Evolutionary conservation across 2,113 vertebrate genomes (phyloP).

Genomic region (Paramormyrops kingsleyae): DNA sequence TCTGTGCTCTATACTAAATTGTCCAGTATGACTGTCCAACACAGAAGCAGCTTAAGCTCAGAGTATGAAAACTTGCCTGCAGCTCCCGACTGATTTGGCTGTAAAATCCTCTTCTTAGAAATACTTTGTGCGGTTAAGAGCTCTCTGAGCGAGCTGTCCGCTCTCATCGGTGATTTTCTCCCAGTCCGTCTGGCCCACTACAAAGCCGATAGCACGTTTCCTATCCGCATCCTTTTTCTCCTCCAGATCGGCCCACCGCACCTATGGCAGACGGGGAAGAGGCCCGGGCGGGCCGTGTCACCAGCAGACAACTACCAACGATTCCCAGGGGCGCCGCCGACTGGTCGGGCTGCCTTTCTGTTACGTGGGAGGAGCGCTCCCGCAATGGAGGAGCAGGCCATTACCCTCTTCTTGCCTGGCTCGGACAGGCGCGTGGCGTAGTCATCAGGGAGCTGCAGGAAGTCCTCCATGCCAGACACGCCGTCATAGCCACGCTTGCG

Average conservation of each 20-base stretch:
- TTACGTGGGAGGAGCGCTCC: background rate
- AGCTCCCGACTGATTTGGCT: background rate
- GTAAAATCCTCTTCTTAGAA: conserved; percentile 70
- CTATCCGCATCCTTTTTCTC: conserved; percentile 96
- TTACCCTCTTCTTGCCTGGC: conserved; percentile 94
- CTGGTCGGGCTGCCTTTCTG: background rate
- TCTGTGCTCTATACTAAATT: background rate
- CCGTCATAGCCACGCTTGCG: conserved; percentile 84
- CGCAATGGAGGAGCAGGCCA: background rate
- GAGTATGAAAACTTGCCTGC: conserved; percentile 60
- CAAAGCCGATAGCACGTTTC: conserved; percentile 96
- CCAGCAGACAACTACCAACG: background rate
- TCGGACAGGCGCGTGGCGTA: conserved; percentile 91
- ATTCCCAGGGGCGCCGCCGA: background rate
- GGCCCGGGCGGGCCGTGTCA: conserved; percentile 11
- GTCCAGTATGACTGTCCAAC: background rate
- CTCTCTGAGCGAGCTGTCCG: conserved; percentile 88
- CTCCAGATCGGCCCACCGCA: conserved; percentile 97
- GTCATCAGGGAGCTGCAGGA: conserved; percentile 94
- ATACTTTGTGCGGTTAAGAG: conserved; percentile 98
- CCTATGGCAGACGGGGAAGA: conserved; percentile 58
- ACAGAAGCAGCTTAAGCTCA: background rate
- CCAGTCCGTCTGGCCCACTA: conserved; percentile 98
- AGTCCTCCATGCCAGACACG: conserved; percentile 84
- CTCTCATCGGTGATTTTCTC: conserved; percentile 98